Evolutionary conservation across 2,113 vertebrate genomes (phyloP).

Genomic region (Sarotherodon lohbergeri): DNA sequence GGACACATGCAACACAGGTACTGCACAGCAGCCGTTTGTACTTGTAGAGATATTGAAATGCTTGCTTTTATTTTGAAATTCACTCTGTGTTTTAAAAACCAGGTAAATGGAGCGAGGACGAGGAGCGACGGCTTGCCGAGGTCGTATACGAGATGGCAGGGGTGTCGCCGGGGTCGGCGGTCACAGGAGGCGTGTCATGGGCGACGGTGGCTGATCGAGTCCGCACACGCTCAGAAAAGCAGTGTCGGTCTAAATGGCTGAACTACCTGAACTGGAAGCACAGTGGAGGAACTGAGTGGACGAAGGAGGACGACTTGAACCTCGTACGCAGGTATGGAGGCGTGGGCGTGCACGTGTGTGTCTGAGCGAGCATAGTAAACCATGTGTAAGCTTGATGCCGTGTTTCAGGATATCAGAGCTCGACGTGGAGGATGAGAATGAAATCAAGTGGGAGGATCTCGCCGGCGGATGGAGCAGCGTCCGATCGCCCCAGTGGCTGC

Average conservation of each 20-base stretch:
- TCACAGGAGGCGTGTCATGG: conserved; percentile 97
- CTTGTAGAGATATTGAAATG: neutral
- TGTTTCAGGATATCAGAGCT: conserved; percentile 86
- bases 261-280: conserved; percentile 99
- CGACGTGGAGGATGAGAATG: conserved; percentile 91
- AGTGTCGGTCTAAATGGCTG: conserved; percentile 97
- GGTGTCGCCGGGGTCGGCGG: conserved; percentile 87
- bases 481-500: conserved; percentile 96
- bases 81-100: neutral
- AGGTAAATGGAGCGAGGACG: conserved; percentile 99
- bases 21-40: neutral
- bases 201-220: conserved; percentile 91
- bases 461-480: conserved; percentile 97
- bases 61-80: neutral
- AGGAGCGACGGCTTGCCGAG: conserved; percentile 89
- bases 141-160: conserved; percentile 96
- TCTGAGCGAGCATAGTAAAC: neutral
- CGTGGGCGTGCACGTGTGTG: neutral
- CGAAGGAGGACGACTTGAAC: conserved; percentile 95
- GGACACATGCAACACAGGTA: conserved; percentile 98
- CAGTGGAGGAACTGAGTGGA: conserved; percentile 97
- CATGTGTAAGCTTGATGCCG: neutral
- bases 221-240: conserved; percentile 94
- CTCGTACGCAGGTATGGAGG: conserved; percentile 81
- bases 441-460: conserved; percentile 94